Conservation (phyloP, 2,888 invertebrate genomes). For the Cheilosia variabilis region DNA sequence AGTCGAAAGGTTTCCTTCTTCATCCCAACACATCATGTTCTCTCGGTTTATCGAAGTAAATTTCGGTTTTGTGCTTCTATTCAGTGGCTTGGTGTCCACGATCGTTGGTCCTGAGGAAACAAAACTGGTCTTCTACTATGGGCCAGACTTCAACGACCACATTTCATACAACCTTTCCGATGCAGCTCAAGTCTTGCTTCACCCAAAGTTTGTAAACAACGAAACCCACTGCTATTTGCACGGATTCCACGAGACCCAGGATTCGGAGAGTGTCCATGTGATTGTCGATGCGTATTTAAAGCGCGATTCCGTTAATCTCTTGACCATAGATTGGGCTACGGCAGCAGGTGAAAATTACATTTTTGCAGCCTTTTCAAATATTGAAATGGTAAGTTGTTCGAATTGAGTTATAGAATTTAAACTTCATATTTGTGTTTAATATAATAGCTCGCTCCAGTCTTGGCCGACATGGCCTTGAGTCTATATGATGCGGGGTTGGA, state of each 20-base stretch:
- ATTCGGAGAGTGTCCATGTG: slow-evolving; percentile 84
- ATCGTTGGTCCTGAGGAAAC: slow-evolving; percentile 24
- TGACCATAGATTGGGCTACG: slow-evolving; percentile 76
- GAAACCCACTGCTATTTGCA: slow-evolving; percentile 85
- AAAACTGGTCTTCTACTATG: slow-evolving; percentile 54
- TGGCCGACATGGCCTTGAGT: slow-evolving; percentile 29
- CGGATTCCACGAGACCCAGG: slow-evolving; percentile 85
- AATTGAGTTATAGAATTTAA: not conserved
- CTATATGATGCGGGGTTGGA: slow-evolving; percentile 40
- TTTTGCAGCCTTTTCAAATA: slow-evolving; percentile 37
- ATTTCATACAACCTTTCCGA: slow-evolving; percentile 37
- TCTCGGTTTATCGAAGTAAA: slow-evolving; percentile 9
- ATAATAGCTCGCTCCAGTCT: slow-evolving; percentile 23
- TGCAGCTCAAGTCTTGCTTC: slow-evolving; percentile 29
- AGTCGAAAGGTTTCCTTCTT: slow-evolving; percentile 5
- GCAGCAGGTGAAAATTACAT: slow-evolving; percentile 52
- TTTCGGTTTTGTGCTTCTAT: not conserved
- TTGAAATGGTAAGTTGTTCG: slow-evolving; percentile 18
- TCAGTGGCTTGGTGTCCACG: not conserved
- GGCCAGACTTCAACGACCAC: slow-evolving; percentile 36
- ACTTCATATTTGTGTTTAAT: not conserved
- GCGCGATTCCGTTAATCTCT: slow-evolving; percentile 72
- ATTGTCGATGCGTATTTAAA: slow-evolving; percentile 76
- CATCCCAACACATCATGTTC: slow-evolving; percentile 38
- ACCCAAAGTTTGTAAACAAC: slow-evolving; percentile 36